These are phyloP conservation scores for Onychomys torridus DNA, from an alignment of 2,797 vertebrate species.

Conservation along the genomic window DNA sequence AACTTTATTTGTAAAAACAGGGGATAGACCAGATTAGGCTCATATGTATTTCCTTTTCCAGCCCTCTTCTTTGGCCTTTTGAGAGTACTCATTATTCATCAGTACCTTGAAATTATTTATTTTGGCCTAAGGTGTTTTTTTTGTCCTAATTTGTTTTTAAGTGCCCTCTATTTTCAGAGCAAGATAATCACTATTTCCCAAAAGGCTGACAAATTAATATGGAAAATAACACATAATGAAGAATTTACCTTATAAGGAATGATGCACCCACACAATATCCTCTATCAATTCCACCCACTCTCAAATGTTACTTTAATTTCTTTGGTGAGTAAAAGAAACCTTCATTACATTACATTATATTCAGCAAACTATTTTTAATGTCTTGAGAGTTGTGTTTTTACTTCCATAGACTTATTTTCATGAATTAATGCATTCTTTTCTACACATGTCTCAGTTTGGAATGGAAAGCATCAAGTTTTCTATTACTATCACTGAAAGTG, in stretches of 20 bases:
- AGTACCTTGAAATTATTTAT: constrained; percentile 57
- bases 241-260: constrained; percentile 45
- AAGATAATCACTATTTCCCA: constrained; percentile 52
- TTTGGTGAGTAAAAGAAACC: constrained; percentile 60
- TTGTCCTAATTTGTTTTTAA: constrained; percentile 48
- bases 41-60: not conserved
- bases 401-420: constrained; percentile 51
- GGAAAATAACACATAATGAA: constrained; percentile 48
- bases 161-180: constrained; percentile 53
- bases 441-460: constrained; percentile 45
- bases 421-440: constrained; percentile 51
- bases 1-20: constrained; percentile 49
- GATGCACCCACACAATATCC: not conserved
- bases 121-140: constrained; percentile 20
- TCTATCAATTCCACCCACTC: constrained; percentile 13
- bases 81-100: constrained; percentile 37
- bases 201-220: constrained; percentile 69
- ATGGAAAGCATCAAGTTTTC: constrained; percentile 38
- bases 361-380: constrained; percentile 40
- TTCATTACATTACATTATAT: constrained; percentile 33
- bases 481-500: not conserved
- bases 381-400: constrained; percentile 22
- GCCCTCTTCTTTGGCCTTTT: constrained; percentile 20
- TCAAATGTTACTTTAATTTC: constrained; percentile 45
- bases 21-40: not conserved